Evolutionary conservation across 2,797 vertebrate species (phyloP), one percentile per base, ranked within the genome.

Genomic region (Microctenopoma lineatum): DNA sequence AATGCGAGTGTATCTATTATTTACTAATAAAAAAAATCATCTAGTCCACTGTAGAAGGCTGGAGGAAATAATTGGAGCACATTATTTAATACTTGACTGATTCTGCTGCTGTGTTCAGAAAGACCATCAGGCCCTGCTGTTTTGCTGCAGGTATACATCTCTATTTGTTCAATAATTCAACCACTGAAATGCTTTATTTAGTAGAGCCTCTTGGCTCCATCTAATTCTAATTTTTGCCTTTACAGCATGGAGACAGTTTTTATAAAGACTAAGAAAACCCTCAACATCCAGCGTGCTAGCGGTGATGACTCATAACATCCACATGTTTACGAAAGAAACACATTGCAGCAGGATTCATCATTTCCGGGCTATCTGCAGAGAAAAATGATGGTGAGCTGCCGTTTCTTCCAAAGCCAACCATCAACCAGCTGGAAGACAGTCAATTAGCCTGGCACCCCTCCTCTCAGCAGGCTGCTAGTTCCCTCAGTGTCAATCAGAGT

Each of bases 101-200:
- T 79, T 75, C 68, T 72, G 68, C 70, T 72, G 67, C 67, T 78
- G 65, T 84, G 73, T 59, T 83, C 55, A 75, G 61, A 74, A 76
- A 84, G 48, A 77, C 67, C 72, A 65, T 59, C 58, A 70, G 64
- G 70, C 54, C 68, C 57, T 58, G 63, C 55, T 80, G 68, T 88
- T 86, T 87, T 76, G 81, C 89, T 86, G 75, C 84, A 92, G 90
- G 88, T 92, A 74, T 84, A 90, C 88, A 91, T 86, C 81, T 88
- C 80, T 77, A 79, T 89, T 84, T 88, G 72, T 82, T 91, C 82
- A 92, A 91, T 92, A 90, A 92, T 92, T 91, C 75, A 91, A 21
- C 63, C 18, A 42, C 36, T 26, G 26, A 84, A 88, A 91, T 84
- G 54, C 84, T 88, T 92, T 90, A 87, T 92, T 92, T 89, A 88